Evolutionary conservation across 2,113 vertebrate species (phyloP), one percentile per base, ranked within the genome.

Genomic region (Pterocles gutturalis): DNA sequence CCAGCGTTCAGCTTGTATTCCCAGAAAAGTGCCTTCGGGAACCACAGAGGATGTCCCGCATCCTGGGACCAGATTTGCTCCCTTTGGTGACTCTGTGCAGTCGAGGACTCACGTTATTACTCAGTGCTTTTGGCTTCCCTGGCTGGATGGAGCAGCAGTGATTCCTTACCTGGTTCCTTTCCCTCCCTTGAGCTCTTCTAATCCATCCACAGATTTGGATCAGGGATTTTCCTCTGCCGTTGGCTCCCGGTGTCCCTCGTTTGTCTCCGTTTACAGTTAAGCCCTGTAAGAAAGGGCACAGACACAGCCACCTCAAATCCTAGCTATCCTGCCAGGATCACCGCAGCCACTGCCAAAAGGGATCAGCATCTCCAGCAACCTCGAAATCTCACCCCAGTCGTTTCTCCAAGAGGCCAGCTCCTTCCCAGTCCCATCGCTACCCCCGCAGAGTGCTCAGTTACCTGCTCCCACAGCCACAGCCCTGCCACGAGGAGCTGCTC

Each of bases 211-310:
- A 17, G 48, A 2, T 46, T 36, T 2, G 48, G 43, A 58, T 62
- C 53, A 10, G 66, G 84, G 43, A 34, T 49, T 36, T 58, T 24
- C 72, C 77, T 89, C 55, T 1, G 38, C 24, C 1, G 1, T 6
- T 36, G 71, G 46, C 28, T 89, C 67, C 36, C 0, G 1, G 24
- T 6, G 48, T 83, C 72, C 81, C 57, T 58, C 7, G 0, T 16
- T 69, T 17, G 31, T 22, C 57, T 87, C 72, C 91, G 57, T 34
- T 72, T 79, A 26, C 22, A 76, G 76, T 38, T 48, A 28, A 71
- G n/a, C 66, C 88, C 93, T 96, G 93, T 4, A 87, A 89, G 84
- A 87, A 78, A 91, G 81, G 41, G 38, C 76, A 94, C 61, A 96
- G 84, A 61, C 28, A 81, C 1, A 89, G 55, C 65, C 93, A 62